These are phyloP conservation scores for Pipistrellus kuhlii DNA, from an alignment of 2,797 vertebrate species.

Conservation along the genomic window DNA sequence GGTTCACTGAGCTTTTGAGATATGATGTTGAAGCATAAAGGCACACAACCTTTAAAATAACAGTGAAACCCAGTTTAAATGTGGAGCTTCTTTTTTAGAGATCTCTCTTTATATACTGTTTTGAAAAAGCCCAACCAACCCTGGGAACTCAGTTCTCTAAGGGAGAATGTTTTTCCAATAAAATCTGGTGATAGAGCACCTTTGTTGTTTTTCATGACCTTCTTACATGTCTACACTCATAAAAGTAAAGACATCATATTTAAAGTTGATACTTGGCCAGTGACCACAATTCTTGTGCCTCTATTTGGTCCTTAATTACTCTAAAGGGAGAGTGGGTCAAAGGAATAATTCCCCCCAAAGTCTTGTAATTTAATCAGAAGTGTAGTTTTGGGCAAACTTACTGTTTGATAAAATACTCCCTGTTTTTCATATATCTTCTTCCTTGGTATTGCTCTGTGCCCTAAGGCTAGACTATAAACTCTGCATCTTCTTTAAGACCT, in stretches of 20 bases:
- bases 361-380: constrained; percentile 24
- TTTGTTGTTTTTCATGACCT: neutral
- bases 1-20: neutral
- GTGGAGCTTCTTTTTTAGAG: neutral
- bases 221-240: neutral
- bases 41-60: neutral
- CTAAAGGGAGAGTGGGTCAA: neutral
- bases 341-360: neutral
- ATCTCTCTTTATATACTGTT: neutral
- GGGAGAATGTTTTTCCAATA: neutral
- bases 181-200: neutral
- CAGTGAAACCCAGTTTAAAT: neutral
- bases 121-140: neutral
- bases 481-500: neutral
- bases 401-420: neutral
- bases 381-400: neutral
- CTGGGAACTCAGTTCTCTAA: neutral
- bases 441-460: neutral
- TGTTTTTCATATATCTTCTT: neutral
- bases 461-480: constrained; percentile 20
- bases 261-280: neutral
- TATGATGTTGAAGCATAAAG: neutral
- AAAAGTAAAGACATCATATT: neutral
- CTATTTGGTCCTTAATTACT: neutral
- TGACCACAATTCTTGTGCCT: neutral